Percentiles rank a stretch among this genome's conserved stretches.
These are phyloP conservation scores for Drosophila percnosoma DNA, from an alignment of 2,888 invertebrate species.

Conservation along the genomic window DNA sequence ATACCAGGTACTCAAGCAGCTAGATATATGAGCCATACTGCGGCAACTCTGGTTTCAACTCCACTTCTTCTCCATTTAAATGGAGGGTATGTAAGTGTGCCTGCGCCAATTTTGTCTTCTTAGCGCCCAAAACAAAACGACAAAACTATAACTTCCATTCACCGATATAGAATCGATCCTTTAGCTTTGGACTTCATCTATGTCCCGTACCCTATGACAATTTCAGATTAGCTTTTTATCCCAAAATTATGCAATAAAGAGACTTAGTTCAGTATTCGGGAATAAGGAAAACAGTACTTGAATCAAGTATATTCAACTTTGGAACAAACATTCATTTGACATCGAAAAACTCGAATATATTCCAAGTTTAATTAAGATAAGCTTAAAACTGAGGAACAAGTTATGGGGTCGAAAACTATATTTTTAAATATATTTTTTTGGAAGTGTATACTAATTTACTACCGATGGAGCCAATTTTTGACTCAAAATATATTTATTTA, in stretches of 20 bases:
- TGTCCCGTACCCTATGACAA: background rate
- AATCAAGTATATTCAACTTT: background rate
- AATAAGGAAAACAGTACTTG: background rate
- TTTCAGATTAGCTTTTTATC: background rate
- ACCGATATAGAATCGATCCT: conserved; percentile 25
- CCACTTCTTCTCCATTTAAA: conserved; percentile 68
- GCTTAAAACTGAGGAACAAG: background rate
- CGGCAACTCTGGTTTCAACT: conserved; percentile 47
- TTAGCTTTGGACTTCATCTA: conserved; percentile 33
- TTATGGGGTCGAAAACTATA: background rate
- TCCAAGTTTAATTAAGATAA: background rate
- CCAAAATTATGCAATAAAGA: background rate
- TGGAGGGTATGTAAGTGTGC: conserved; percentile 57
- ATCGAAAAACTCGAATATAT: background rate
- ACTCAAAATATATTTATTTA: background rate
- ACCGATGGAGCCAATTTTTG: background rate
- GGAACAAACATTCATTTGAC: background rate
- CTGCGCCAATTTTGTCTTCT: conserved; percentile 40
- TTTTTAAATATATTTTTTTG: background rate
- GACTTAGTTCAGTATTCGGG: background rate
- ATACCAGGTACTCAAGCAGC: conserved; percentile 29
- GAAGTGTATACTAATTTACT: background rate
- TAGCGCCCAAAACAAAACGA: background rate
- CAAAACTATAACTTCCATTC: conserved; percentile 18
- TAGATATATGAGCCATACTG: conserved; percentile 55